These are phyloP conservation scores for Dinomys branickii DNA, from an alignment of 2,113 vertebrate species.

Conservation along the genomic window DNA sequence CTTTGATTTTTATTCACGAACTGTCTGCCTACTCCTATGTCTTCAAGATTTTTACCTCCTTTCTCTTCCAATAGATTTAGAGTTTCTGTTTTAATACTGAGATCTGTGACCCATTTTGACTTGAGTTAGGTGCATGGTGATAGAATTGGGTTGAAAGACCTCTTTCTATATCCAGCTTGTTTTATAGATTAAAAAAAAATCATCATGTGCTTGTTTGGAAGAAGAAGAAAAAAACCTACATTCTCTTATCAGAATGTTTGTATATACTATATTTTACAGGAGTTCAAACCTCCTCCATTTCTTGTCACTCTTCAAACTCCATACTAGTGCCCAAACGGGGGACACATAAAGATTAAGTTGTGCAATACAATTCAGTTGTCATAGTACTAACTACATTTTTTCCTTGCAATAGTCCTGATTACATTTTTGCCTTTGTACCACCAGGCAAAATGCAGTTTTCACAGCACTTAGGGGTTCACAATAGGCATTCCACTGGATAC, in stretches of 20 bases:
- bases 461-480: background rate
- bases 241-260: background rate
- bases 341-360: background rate
- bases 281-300: background rate
- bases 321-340: background rate
- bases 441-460: background rate
- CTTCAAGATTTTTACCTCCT: too few relatives aligned
- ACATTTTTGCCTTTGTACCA: background rate
- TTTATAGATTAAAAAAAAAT: background rate
- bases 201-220: background rate
- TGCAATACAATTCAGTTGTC: background rate
- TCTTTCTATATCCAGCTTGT: background rate
- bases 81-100: too few relatives aligned
- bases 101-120: too few relatives aligned
- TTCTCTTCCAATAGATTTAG: too few relatives aligned
- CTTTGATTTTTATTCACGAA: too few relatives aligned
- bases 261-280: background rate
- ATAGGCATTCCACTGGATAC: background rate
- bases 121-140: too few relatives aligned
- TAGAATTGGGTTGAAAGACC: background rate
- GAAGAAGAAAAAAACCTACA: background rate
- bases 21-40: too few relatives aligned
- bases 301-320: background rate
- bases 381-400: background rate
- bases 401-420: background rate